Evolutionary conservation across 2,888 invertebrate species (phyloP).

Genomic region (Tubulanus polymorphus): DNA sequence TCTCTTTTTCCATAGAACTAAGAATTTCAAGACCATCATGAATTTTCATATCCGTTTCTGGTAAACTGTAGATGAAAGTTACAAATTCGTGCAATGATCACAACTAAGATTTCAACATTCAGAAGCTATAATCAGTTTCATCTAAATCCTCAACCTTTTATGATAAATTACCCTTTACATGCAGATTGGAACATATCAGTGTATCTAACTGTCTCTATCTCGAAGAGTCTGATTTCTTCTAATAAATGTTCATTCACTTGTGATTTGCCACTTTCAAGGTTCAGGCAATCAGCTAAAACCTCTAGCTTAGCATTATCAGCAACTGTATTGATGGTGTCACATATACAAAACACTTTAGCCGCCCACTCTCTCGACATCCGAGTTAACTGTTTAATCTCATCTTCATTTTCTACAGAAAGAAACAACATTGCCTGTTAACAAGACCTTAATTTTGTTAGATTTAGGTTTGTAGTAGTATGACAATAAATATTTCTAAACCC

Average conservation of each 20-base stretch:
- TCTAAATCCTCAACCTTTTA: too few relatives aligned
- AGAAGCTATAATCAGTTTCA: too few relatives aligned
- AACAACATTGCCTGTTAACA: too few relatives aligned
- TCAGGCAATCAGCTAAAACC: neutral
- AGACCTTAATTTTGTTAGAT: too few relatives aligned
- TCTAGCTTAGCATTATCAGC: neutral
- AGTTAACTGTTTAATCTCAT: neutral
- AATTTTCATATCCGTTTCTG: too few relatives aligned
- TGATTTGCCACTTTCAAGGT: neutral
- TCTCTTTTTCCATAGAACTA: neutral
- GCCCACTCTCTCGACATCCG: neutral
- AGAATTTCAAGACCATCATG: too few relatives aligned
- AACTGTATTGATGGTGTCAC: neutral
- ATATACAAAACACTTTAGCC: neutral
- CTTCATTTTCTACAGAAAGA: neutral
- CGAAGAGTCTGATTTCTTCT: neutral
- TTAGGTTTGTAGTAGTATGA: too few relatives aligned
- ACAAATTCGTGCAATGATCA: too few relatives aligned
- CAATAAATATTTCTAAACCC: too few relatives aligned
- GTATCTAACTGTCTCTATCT: neutral
- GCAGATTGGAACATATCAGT: constrained; percentile 1
- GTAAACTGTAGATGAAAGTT: too few relatives aligned
- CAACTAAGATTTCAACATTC: too few relatives aligned
- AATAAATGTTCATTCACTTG: neutral
- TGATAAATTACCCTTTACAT: neutral